Conservation (phyloP, 2,797 vertebrate genomes). For the Phrynocephalus guinanensis region DNA sequence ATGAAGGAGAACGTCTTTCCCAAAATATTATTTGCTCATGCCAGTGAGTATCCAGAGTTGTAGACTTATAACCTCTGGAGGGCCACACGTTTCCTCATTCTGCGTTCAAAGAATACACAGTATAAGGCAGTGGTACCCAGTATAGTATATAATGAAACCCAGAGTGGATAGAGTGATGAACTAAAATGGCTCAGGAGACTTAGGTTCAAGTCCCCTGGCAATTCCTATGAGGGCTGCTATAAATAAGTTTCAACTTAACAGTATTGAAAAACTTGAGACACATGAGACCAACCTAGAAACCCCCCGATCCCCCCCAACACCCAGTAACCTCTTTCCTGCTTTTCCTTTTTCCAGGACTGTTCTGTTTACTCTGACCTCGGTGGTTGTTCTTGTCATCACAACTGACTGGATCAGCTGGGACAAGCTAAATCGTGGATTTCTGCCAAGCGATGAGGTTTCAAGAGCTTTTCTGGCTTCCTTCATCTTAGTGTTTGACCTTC, state of each 20-base stretch:
- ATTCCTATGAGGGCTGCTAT: not conserved
- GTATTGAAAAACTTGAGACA: not conserved
- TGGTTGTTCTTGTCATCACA: constrained; percentile 95
- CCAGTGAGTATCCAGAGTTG: not conserved
- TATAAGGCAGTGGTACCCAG: no score
- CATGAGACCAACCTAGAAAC: not conserved
- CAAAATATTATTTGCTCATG: not conserved
- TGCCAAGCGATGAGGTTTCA: constrained; percentile 97
- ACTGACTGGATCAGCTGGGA: constrained; percentile 99
- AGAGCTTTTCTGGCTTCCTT: constrained; percentile 98
- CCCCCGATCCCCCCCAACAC: no score
- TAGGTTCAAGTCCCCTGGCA: not conserved
- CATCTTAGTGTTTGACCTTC: constrained; percentile 98
- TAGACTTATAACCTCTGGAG: not conserved
- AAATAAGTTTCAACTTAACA: not conserved
- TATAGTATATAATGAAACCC: not conserved
- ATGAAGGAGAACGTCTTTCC: not conserved
- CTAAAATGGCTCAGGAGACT: not conserved
- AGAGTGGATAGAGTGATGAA: not conserved
- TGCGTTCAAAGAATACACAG: not conserved
- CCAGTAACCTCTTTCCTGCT: not conserved
- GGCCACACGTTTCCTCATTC: not conserved
- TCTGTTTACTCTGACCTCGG: constrained; percentile 92
- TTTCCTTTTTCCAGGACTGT: constrained; percentile 85
- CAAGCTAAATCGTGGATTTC: constrained; percentile 94